Base-by-base conservation (phyloP, 2,888 invertebrate genomes). In the Mythimna vitellina region DNA sequence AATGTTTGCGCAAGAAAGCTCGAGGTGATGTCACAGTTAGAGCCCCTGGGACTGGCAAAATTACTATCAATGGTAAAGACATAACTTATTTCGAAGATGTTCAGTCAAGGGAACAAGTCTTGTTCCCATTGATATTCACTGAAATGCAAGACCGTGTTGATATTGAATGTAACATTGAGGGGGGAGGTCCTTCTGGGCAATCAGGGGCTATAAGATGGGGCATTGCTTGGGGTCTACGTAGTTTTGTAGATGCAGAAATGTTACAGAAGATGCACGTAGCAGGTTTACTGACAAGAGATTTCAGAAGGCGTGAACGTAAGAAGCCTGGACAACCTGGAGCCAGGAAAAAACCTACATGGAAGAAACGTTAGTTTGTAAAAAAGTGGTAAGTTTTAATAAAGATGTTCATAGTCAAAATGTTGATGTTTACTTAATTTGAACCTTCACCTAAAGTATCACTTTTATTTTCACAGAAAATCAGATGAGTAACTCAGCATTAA, bases 281-380 rank as follows among this genome's bases (percentile, higher is more conserved):
- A 92, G 99, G 99, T 56, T 95, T 99, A 73, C 94, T 99, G 63
- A 98, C 98, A 29, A 96, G 97, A 87, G 99, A 99, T 92, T 97
- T 96, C 78, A 96, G 99, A 69, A 95, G 95, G 29, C 97, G 97
- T 72, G 99, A 99, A 94, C 97, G 99, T 85, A 98, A 99, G 97
- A 99, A 99, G 97, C 98, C 98, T 67, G 99, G 99, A 10, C 99
- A 99, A 94, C 97, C 97, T 87, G 98, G 98, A 86, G 99, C 99
- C 29, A 97, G 99, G 88, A 98, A 97, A 91, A 99, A 98, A 92
- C 98, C 97, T 89, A 99, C 99, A 78, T 99, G 99, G 99, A 98
- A 98, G 94, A 99, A 98, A 91, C 97, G 98, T 95, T 98, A 98
- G 85, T 81, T 78, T 77, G 57, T 78, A 17, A 38, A 54, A n/a